Percentiles rank a stretch among this genome's conserved stretches.
phyloP scores from a whole-genome alignment of 2,113 vertebrate species.

The Oriolus oriolus region DNA sequence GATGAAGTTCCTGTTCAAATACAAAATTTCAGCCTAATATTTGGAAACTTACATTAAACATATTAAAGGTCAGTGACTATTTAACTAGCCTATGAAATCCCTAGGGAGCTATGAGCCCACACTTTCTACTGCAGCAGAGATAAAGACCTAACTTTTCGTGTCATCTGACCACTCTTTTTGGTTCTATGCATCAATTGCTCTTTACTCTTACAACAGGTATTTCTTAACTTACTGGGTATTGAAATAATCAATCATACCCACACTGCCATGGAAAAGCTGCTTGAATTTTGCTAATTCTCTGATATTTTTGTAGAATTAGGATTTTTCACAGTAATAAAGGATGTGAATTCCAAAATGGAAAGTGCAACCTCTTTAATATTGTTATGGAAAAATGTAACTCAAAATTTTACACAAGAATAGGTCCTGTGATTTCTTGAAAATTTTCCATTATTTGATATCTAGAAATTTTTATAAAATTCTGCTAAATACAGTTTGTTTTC shows the following conservation, averaged over 20 bases:
- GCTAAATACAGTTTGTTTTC: not conserved
- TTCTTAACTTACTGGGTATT: not conserved
- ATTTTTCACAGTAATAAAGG: not conserved
- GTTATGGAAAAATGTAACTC: not conserved
- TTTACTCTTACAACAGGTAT: not conserved
- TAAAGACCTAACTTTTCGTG: not conserved
- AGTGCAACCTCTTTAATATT: not conserved
- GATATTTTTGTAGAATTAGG: not conserved
- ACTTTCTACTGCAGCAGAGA: not conserved
- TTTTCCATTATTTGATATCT: not conserved
- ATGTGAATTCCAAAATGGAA: not conserved
- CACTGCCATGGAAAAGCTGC: not conserved
- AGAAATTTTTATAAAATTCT: not conserved
- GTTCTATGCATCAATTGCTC: not conserved
- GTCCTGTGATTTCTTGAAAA: not conserved
- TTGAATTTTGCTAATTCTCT: not conserved
- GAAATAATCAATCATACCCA: not conserved
- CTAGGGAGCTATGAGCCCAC: fast-evolving
- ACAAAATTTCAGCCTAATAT: not conserved
- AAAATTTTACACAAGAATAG: not conserved
- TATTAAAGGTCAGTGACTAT: not conserved
- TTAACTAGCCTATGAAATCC: not conserved
- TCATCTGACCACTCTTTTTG: not conserved
- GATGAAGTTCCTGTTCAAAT: not conserved
- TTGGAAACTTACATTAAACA: not conserved